These are phyloP conservation scores for Ichneumon xanthorius DNA, from an alignment of 2,888 invertebrate species.

Conservation along the genomic window DNA sequence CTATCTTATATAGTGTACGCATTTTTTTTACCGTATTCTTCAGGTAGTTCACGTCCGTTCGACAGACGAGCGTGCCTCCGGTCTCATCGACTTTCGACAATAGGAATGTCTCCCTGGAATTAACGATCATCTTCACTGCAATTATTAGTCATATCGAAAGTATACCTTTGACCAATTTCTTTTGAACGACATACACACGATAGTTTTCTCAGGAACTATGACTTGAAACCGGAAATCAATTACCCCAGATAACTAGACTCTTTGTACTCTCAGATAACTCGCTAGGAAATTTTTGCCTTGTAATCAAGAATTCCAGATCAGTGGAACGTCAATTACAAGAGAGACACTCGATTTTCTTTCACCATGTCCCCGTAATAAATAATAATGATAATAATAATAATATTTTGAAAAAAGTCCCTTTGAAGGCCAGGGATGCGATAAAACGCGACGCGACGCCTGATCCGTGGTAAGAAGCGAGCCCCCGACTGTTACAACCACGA, in stretches of 20 bases:
- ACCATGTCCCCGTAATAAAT: not conserved
- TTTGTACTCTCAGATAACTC: slow-evolving; percentile 16
- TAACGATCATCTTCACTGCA: slow-evolving; percentile 3
- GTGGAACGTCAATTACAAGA: slow-evolving; percentile 58
- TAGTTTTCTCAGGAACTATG: slow-evolving; percentile 2
- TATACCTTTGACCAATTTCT: not conserved
- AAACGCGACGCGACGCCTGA: not conserved
- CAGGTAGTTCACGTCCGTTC: slow-evolving; percentile 41
- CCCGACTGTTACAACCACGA: slow-evolving; percentile 22
- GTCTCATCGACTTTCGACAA: slow-evolving; percentile 50
- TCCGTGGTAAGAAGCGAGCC: slow-evolving; percentile 18
- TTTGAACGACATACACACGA: not conserved
- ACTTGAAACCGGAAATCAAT: slow-evolving; percentile 56
- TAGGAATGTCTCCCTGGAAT: slow-evolving; percentile 31
- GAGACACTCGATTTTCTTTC: slow-evolving; percentile 13
- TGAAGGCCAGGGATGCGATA: not conserved
- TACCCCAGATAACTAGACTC: slow-evolving; percentile 55
- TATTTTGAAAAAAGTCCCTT: not conserved
- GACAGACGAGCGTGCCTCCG: slow-evolving; percentile 14
- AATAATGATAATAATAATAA: not conserved
- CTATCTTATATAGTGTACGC: slow-evolving; percentile 28
- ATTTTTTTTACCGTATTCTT: slow-evolving; percentile 62
- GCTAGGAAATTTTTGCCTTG: slow-evolving; percentile 52
- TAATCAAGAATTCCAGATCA: slow-evolving; percentile 61
- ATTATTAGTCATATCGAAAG: not conserved